A percentile compares a stretch with the other conserved stretches of the same genome.
These are phyloP conservation scores for Hypanus sabinus DNA, from an alignment of 2,113 vertebrate species.

Conservation along the genomic window DNA sequence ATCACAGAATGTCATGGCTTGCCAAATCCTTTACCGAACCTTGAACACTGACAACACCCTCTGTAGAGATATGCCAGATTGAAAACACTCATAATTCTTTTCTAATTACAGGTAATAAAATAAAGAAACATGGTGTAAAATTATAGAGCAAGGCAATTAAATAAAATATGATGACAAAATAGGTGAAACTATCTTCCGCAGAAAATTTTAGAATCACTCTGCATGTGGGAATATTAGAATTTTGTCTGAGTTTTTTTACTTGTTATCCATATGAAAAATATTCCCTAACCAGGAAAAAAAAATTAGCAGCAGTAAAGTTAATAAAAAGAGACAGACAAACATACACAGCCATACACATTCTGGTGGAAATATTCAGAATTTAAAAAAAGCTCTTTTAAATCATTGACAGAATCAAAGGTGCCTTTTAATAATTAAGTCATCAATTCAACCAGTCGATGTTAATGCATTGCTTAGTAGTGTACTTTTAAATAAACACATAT, in stretches of 20 bases:
- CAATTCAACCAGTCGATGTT: neutral
- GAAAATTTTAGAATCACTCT: neutral
- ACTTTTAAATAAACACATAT: neutral
- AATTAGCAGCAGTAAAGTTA: neutral
- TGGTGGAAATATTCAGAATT: neutral
- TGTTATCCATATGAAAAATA: neutral
- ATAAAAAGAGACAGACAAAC: neutral
- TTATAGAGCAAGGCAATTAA: neutral
- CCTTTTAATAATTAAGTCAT: neutral
- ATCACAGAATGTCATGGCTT: neutral
- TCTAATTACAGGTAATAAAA: neutral
- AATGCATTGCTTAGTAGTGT: neutral
- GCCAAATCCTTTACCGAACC: slow-evolving; percentile 14
- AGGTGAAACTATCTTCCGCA: neutral
- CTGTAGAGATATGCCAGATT: neutral
- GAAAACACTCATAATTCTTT: neutral
- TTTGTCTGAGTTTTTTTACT: neutral
- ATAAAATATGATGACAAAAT: neutral
- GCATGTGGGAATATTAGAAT: neutral
- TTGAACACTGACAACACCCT: neutral
- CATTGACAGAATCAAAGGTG: neutral
- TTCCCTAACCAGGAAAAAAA: neutral
- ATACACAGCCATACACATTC: neutral
- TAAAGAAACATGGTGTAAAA: neutral
- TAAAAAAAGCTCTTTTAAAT: neutral